A percentile compares a stretch with the other conserved stretches of the same genome.
Conservation (phyloP, 2,797 vertebrate species). For the Tolypeutes matacus region DNA sequence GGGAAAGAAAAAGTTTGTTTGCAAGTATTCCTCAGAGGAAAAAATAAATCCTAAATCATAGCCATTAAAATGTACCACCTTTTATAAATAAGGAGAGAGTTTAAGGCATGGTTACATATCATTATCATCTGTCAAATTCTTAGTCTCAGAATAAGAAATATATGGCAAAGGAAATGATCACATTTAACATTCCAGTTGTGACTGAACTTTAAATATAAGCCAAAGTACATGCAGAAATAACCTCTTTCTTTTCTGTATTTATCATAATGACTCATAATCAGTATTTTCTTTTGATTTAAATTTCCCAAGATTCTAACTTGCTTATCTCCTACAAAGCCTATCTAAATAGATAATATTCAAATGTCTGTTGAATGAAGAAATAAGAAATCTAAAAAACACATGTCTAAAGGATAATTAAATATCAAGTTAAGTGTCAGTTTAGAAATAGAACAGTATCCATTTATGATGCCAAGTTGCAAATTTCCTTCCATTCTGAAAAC, state of each 20-base stretch:
- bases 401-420: not conserved
- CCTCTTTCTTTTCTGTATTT: constrained; percentile 14
- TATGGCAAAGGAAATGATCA: constrained; percentile 5
- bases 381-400: constrained; percentile 32
- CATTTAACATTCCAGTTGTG: not conserved
- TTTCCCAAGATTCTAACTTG: constrained; percentile 10
- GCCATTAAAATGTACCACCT: not conserved
- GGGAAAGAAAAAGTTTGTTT: constrained; percentile 64
- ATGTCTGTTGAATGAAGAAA: constrained; percentile 14
- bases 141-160: constrained; percentile 21
- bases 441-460: constrained; percentile 22
- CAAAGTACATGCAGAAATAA: constrained; percentile 15
- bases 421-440: constrained; percentile 25
- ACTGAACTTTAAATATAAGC: constrained; percentile 54
- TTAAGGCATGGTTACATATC: constrained; percentile 45
- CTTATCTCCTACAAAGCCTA: constrained; percentile 28
- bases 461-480: constrained; percentile 44
- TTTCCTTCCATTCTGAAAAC: not conserved
- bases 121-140: constrained; percentile 32
- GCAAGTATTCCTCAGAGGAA: constrained; percentile 60
- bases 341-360: constrained; percentile 23
- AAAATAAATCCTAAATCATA: constrained; percentile 30
- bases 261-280: not conserved
- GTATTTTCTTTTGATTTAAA: constrained; percentile 43
- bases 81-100: constrained; percentile 45